These are phyloP conservation scores for Neodiprion lecontei DNA, from an alignment of 1,140 invertebrate species.

Conservation along the genomic window DNA sequence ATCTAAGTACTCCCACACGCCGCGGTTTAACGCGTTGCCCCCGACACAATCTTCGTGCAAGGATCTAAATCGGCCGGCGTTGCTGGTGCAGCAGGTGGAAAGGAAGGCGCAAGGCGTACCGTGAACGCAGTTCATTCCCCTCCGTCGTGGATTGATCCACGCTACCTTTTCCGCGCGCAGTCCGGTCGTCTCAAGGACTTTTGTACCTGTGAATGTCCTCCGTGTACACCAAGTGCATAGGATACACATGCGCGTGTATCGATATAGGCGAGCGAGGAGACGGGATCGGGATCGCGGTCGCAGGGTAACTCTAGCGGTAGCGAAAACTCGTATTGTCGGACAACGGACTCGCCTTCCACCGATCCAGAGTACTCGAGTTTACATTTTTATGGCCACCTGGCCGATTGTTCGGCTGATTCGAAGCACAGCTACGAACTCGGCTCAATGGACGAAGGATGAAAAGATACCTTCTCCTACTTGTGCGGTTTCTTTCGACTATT, in stretches of 20 bases:
- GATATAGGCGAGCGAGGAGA: background rate
- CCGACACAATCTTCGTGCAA: background rate
- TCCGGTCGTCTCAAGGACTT: background rate
- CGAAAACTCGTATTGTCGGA: background rate
- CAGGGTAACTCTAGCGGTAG: constrained; percentile 2
- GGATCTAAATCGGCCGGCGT: no score
- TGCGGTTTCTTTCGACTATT: no score
- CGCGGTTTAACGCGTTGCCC: no score
- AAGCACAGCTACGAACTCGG: no score
- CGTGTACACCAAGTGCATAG: background rate
- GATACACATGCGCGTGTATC: background rate
- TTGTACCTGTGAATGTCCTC: background rate
- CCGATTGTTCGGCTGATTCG: no score
- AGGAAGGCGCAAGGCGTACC: background rate
- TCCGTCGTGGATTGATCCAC: background rate
- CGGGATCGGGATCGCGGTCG: background rate
- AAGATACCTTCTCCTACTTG: no score
- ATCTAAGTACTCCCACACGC: background rate
- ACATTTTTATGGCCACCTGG: no score
- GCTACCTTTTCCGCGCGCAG: background rate
- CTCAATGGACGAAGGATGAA: no score
- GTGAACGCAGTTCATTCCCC: background rate
- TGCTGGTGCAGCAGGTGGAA: no score
- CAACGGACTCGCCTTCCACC: background rate
- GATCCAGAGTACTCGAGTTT: no score